Evolutionary conservation across 2,113 vertebrate genomes (phyloP).

Genomic region (Octodon degus): DNA sequence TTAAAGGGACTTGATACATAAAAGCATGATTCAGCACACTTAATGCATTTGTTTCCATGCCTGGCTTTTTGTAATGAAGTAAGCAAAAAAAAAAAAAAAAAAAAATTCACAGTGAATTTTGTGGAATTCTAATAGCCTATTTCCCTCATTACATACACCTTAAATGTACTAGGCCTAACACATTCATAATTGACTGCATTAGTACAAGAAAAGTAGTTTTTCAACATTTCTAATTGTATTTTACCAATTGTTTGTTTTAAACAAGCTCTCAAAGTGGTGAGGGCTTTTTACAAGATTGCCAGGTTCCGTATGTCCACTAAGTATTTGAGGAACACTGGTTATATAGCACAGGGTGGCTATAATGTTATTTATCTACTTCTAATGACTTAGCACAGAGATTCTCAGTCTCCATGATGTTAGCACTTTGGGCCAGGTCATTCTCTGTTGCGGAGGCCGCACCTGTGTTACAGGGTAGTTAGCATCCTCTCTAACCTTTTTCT

Average conservation of each 20-base stretch:
- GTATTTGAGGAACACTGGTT: not conserved
- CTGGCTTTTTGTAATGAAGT: conserved; percentile 17
- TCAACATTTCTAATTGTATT: not conserved
- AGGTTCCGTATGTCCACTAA: not conserved
- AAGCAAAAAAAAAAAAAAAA: conserved; percentile 10
- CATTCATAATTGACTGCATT: conserved; percentile 40
- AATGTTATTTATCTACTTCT: not conserved
- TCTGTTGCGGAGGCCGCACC: not conserved
- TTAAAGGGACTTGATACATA: not conserved
- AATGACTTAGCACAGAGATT: not conserved
- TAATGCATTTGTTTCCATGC: conserved; percentile 17
- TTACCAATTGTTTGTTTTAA: conserved; percentile 43
- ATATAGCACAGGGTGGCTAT: not conserved
- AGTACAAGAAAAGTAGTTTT: not conserved
- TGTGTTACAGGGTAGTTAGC: not conserved
- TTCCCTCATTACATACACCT: not conserved
- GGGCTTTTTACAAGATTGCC: not conserved
- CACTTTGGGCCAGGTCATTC: not conserved
- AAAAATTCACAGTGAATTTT: conserved; percentile 12
- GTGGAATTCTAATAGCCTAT: not conserved
- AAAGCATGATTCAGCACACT: not conserved
- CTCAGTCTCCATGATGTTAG: not conserved
- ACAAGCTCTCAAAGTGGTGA: not conserved
- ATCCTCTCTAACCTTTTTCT: not conserved
- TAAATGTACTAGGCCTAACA: not conserved